These are phyloP conservation scores for Dynastes maya DNA, from an alignment of 2,888 invertebrate species.

Conservation along the genomic window DNA sequence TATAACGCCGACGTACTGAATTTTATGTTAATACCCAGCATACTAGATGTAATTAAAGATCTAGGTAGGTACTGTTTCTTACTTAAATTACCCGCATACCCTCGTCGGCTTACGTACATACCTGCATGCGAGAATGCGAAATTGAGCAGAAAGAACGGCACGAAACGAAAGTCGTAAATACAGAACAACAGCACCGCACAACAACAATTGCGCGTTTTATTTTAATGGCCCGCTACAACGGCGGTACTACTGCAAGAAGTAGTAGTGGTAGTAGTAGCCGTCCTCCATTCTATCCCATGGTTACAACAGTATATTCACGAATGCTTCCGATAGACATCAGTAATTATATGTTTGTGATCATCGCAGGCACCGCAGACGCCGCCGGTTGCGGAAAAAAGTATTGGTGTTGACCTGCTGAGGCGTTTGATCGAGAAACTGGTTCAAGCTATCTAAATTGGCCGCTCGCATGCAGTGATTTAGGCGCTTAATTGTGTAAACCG, in stretches of 20 bases:
- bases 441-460: slow-evolving; percentile 33
- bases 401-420: slow-evolving; percentile 43
- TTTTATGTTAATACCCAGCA: not conserved
- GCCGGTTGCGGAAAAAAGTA: slow-evolving; percentile 54
- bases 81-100: slow-evolving; percentile 37
- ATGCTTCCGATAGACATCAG: slow-evolving; percentile 59
- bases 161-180: slow-evolving; percentile 8
- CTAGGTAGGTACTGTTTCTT: slow-evolving; percentile 9
- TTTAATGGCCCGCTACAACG: slow-evolving; percentile 1
- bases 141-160: slow-evolving; percentile 24
- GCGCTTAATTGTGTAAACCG: slow-evolving; percentile 40
- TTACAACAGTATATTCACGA: slow-evolving; percentile 49
- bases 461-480: slow-evolving; percentile 37
- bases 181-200: slow-evolving; percentile 17
- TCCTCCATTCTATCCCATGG: slow-evolving; percentile 26
- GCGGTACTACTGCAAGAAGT: slow-evolving; percentile 11
- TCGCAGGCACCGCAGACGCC: slow-evolving; percentile 58
- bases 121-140: not conserved
- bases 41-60: slow-evolving; percentile 25
- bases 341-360: slow-evolving; percentile 58
- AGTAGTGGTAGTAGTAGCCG: slow-evolving; percentile 35
- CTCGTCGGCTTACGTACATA: slow-evolving; percentile 1
- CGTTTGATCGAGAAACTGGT: slow-evolving; percentile 27
- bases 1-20: not conserved
- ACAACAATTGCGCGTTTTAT: slow-evolving; percentile 41